Conservation (phyloP, 2,797 vertebrate genomes). For the Mormyrops boulengeri region DNA sequence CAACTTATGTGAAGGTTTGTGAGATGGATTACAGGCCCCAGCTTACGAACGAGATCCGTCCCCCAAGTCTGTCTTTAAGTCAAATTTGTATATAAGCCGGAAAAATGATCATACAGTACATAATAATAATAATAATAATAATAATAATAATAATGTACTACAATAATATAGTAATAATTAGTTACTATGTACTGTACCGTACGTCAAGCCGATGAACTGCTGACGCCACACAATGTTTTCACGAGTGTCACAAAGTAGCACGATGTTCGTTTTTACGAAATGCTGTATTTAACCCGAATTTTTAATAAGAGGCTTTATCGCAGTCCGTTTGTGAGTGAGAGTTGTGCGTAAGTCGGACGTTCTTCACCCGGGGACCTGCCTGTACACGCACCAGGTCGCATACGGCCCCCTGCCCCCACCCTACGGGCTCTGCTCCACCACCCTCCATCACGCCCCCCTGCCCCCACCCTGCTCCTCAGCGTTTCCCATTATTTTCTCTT, state of each 20-base stretch:
- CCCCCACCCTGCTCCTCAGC: not conserved
- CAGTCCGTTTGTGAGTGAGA: no score
- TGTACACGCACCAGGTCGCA: not conserved
- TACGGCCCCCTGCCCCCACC: not conserved
- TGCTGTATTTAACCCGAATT: no score
- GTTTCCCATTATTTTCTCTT: slow-evolving; percentile 1
- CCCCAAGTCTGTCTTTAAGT: not conserved
- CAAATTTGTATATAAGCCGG: not conserved
- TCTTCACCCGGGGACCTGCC: no score
- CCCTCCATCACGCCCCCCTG: no score
- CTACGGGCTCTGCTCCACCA: no score
- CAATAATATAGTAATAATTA: not conserved
- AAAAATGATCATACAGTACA: not conserved
- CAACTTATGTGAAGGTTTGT: not conserved
- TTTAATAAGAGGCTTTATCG: no score
- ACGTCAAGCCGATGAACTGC: no score
- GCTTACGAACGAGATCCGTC: not conserved
- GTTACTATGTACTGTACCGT: not conserved
- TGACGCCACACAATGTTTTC: no score
- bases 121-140: not conserved
- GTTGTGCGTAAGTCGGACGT: no score
- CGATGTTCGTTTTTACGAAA: no score
- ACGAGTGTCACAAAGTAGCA: no score
- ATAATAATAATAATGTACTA: no score
- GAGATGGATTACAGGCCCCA: not conserved